Evolutionary conservation across 2,797 vertebrate genomes (phyloP).

Genomic region (Falco novaeseelandiae): DNA sequence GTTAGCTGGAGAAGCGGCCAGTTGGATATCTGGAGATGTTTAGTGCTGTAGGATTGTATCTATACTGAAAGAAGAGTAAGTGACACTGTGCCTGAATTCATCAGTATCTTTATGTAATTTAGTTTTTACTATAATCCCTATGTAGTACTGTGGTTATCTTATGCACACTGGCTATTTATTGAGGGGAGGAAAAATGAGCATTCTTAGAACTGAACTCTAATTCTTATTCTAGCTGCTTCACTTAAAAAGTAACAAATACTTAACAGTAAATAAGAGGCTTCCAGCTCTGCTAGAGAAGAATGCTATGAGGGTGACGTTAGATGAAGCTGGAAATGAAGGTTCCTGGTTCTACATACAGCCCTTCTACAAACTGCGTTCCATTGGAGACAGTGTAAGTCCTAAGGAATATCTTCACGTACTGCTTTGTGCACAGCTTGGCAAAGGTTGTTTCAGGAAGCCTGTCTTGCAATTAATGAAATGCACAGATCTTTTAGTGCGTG

Average conservation of each 20-base stretch:
- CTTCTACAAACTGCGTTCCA: slow-evolving; percentile 96
- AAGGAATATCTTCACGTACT: rapidly evolving
- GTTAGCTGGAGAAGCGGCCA: background rate
- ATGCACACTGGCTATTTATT: background rate
- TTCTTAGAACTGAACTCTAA: slow-evolving; percentile 64
- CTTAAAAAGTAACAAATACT: slow-evolving; percentile 98
- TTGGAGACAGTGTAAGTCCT: slow-evolving; percentile 94
- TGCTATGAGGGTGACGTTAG: slow-evolving; percentile 96
- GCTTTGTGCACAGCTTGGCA: background rate
- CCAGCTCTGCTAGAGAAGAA: slow-evolving; percentile 97
- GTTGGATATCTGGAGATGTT: background rate
- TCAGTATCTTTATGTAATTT: rapidly evolving
- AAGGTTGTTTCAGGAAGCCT: background rate
- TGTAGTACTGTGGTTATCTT: background rate
- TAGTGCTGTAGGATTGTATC: background rate
- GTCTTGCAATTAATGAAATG: background rate
- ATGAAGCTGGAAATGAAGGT: slow-evolving; percentile 95
- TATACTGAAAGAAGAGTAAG: background rate
- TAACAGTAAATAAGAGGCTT: slow-evolving; percentile 97
- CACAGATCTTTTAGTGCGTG: background rate
- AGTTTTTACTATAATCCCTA: background rate
- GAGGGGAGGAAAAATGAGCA: background rate
- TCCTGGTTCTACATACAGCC: slow-evolving; percentile 99
- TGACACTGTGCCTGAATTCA: background rate
- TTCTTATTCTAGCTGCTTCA: slow-evolving; percentile 88